Conservation (phyloP, 2,888 invertebrate genomes). For the Drosophila paracracens region DNA sequence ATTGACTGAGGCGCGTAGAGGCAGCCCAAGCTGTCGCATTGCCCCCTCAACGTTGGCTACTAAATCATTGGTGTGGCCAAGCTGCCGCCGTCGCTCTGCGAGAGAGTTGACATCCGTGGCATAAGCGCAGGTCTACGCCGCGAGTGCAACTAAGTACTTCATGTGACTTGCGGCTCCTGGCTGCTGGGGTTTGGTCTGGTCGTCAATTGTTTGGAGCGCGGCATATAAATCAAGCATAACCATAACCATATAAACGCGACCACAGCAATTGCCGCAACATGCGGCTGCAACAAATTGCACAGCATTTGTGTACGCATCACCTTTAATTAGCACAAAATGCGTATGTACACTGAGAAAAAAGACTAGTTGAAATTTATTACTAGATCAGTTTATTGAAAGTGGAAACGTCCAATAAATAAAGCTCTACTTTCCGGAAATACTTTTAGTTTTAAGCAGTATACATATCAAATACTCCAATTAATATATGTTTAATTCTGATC, state of each 20-base stretch:
- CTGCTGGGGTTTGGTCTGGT: slow-evolving; percentile 8
- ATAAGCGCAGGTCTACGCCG: slow-evolving; percentile 53
- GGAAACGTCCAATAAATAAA: background rate
- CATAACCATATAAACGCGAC: slow-evolving; percentile 60
- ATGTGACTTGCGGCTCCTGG: slow-evolving; percentile 1
- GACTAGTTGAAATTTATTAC: too few relatives aligned
- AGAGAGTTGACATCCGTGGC: slow-evolving; percentile 78
- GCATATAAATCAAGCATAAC: slow-evolving; percentile 83
- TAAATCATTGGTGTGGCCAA: slow-evolving; percentile 67
- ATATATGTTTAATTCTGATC: background rate
- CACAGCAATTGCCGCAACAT: slow-evolving; percentile 83
- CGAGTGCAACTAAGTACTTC: slow-evolving; percentile 19
- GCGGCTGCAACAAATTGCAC: slow-evolving; percentile 78
- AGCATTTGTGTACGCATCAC: slow-evolving; percentile 32
- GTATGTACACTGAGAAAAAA: background rate
- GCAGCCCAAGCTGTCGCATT: slow-evolving; percentile 76
- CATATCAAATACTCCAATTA: background rate
- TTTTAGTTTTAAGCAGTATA: background rate
- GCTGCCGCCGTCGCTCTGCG: background rate
- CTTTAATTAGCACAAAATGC: slow-evolving; percentile 61
- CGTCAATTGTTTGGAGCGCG: slow-evolving; percentile 57
- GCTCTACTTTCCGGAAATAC: background rate
- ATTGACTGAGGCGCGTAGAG: slow-evolving; percentile 76
- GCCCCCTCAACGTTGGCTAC: slow-evolving; percentile 51
- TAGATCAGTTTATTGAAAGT: background rate